phyloP scores from a whole-genome alignment of 2,113 vertebrate species.

The Syngnathoides biaculeatus region DNA sequence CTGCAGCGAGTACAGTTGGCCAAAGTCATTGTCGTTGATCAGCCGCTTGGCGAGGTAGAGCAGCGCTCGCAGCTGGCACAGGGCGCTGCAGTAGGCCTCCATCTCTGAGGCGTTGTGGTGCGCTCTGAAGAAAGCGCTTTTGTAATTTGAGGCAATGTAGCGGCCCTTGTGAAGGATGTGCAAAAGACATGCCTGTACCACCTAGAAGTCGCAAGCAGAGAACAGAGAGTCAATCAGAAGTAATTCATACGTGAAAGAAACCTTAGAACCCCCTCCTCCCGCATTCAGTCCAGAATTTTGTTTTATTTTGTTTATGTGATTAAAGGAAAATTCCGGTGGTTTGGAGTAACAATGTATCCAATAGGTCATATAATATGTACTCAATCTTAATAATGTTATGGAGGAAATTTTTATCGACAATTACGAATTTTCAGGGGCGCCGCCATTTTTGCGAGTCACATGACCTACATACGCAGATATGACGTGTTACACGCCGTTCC shows the following conservation, averaged over 20 bases:
- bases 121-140: constrained; percentile 80
- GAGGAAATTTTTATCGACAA: too few relatives aligned
- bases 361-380: too few relatives aligned
- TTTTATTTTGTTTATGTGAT: too few relatives aligned
- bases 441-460: too few relatives aligned
- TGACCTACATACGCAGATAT: too few relatives aligned
- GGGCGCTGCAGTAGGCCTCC: constrained; percentile 83
- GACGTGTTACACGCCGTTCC: too few relatives aligned
- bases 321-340: too few relatives aligned
- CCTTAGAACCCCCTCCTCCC: neutral
- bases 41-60: constrained; percentile 81
- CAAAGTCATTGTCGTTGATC: constrained; percentile 71
- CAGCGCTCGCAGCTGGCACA: constrained; percentile 84
- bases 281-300: too few relatives aligned
- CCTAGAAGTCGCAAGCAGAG: constrained; percentile 50
- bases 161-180: constrained; percentile 83
- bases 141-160: constrained; percentile 78
- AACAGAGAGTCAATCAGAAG: neutral
- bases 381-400: too few relatives aligned
- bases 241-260: neutral
- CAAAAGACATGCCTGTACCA: constrained; percentile 76
- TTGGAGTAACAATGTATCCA: too few relatives aligned
- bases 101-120: constrained; percentile 83
- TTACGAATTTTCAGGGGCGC: too few relatives aligned
- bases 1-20: constrained; percentile 77